phyloP scores from a whole-genome alignment of 2,113 vertebrate species.

The Atlantisia rogersi region DNA sequence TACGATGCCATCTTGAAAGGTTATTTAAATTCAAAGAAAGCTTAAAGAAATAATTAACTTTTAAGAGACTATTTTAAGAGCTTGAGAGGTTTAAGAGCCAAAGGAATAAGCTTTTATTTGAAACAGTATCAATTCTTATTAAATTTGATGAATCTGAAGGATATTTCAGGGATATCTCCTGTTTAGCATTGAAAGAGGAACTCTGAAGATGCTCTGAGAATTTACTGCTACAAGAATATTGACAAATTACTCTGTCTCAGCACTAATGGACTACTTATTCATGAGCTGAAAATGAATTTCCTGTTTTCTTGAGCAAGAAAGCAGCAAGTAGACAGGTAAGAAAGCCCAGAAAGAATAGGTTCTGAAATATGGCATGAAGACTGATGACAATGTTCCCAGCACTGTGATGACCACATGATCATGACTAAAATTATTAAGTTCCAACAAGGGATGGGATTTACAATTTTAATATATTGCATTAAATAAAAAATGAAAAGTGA shows the following conservation, averaged over 20 bases:
- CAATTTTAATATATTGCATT: neutral
- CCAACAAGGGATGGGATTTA: neutral
- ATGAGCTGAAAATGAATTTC: slow-evolving; percentile 12
- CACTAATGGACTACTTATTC: neutral
- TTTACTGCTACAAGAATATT: neutral
- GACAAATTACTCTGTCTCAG: slow-evolving; percentile 6
- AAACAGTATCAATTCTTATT: neutral
- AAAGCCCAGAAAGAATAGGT: neutral
- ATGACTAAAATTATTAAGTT: neutral
- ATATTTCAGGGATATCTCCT: neutral
- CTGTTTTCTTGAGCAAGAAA: neutral
- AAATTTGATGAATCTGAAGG: neutral
- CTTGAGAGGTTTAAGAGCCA: neutral
- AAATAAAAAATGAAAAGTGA: neutral
- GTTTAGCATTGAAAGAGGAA: neutral
- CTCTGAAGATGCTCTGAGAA: neutral
- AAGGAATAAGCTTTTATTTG: neutral
- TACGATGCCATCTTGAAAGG: neutral
- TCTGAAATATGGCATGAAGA: rapidly evolving
- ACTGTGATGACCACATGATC: no score
- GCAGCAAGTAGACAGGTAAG: neutral
- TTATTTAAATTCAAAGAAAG: neutral
- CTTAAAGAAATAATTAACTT: neutral
- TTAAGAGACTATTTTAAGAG: neutral
- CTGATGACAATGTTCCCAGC: neutral